These are phyloP conservation scores for Saguinus oedipus DNA, from an alignment of 2,797 vertebrate genomes.

Conservation along the genomic window DNA sequence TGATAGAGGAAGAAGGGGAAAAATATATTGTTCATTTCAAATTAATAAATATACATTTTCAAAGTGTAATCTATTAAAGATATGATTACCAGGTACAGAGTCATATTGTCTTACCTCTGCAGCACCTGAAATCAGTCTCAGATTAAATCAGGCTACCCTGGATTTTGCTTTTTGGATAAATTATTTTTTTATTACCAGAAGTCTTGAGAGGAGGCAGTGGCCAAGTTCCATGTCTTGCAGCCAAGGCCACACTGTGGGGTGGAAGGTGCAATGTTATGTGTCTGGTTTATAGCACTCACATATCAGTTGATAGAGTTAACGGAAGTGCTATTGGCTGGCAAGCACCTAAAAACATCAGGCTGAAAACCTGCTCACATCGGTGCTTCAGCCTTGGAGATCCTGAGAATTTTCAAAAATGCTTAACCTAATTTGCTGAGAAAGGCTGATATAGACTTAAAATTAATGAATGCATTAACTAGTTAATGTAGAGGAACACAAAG, in stretches of 20 bases:
- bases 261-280: neutral
- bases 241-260: rapidly evolving
- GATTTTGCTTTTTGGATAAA: neutral
- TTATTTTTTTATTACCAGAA: neutral
- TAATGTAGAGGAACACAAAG: neutral
- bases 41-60: neutral
- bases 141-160: neutral
- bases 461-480: neutral
- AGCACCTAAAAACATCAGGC: neutral
- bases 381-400: neutral
- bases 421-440: neutral
- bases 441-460: neutral
- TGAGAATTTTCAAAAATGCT: neutral
- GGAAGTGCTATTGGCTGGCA: neutral
- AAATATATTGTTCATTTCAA: neutral
- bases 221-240: rapidly evolving
- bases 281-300: neutral
- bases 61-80: neutral
- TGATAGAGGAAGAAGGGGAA: neutral
- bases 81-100: neutral
- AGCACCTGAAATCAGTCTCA: neutral
- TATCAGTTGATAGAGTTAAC: neutral
- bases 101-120: neutral
- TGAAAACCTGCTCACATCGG: neutral
- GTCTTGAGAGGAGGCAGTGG: neutral